phyloP scores from a whole-genome alignment of 2,888 invertebrate species.

The Eugnorisma glareosa region DNA sequence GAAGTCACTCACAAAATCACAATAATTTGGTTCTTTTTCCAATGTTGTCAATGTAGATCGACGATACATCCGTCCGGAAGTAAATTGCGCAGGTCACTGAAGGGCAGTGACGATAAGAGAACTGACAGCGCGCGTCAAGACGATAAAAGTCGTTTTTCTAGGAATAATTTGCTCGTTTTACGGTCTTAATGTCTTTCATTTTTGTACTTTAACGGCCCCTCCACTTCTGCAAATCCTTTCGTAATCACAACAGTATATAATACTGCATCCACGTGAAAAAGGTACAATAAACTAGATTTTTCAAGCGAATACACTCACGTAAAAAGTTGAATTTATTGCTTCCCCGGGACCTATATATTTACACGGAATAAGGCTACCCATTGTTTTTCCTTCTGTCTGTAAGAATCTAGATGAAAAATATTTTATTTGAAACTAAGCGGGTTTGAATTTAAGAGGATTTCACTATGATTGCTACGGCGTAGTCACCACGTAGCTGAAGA shows the following conservation, averaged over 20 bases:
- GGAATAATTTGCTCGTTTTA: not conserved
- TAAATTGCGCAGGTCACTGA: too few species aligned
- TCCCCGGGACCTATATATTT: conserved; percentile 38
- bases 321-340: conserved; percentile 50
- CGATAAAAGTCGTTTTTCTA: not conserved
- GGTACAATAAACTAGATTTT: conserved; percentile 43
- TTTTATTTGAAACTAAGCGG: conserved; percentile 11
- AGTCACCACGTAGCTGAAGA: conserved; percentile 31
- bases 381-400: conserved; percentile 12
- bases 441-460: conserved; percentile 4
- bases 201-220: not conserved
- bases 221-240: not conserved
- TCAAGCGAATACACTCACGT: conserved; percentile 44
- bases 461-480: conserved; percentile 37
- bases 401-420: conserved; percentile 27
- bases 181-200: not conserved
- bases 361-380: not conserved
- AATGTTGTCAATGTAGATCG: too few species aligned
- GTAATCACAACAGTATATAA: conserved; percentile 12
- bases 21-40: too few species aligned
- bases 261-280: conserved; percentile 19
- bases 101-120: too few species aligned
- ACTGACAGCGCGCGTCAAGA: not conserved
- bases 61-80: too few species aligned
- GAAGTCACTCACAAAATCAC: too few species aligned